Evolutionary conservation across 2,797 vertebrate genomes (phyloP).

Genomic region (Hippocampus kuda): DNA sequence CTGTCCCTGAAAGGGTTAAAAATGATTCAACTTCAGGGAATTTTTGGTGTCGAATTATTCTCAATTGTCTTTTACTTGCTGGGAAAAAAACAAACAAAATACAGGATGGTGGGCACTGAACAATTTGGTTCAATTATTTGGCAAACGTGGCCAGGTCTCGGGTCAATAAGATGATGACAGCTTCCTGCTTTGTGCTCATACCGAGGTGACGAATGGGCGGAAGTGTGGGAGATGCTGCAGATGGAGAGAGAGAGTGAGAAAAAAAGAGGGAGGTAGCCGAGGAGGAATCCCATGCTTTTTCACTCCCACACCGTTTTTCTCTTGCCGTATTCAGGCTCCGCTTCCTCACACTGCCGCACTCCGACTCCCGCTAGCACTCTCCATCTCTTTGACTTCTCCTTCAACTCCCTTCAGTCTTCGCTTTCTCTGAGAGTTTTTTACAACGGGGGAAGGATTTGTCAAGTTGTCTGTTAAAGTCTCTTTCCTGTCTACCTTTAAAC

Average conservation of each 20-base stretch:
- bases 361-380: constrained; percentile 39
- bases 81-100: neutral
- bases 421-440: constrained; percentile 8
- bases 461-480: constrained; percentile 11
- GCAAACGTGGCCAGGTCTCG: neutral
- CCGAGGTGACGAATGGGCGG: constrained; percentile 35
- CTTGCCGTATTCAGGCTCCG: constrained; percentile 58
- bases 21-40: neutral
- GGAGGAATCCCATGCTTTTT: constrained; percentile 55
- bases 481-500: constrained; percentile 20
- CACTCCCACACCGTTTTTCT: constrained; percentile 68
- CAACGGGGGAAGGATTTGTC: neutral
- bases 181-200: constrained; percentile 26
- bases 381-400: constrained; percentile 28
- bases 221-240: constrained; percentile 47
- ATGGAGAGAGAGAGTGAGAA: constrained; percentile 23
- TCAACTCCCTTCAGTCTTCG: constrained; percentile 10
- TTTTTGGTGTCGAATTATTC: neutral
- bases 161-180: constrained; percentile 19
- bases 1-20: neutral
- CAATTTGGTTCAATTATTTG: neutral
- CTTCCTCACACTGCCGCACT: constrained; percentile 53
- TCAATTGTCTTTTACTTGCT: neutral
- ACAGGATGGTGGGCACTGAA: neutral
- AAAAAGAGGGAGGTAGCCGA: constrained; percentile 31